Evolutionary conservation across 2,113 vertebrate genomes (phyloP).

Genomic region (Chrysemys picta): DNA sequence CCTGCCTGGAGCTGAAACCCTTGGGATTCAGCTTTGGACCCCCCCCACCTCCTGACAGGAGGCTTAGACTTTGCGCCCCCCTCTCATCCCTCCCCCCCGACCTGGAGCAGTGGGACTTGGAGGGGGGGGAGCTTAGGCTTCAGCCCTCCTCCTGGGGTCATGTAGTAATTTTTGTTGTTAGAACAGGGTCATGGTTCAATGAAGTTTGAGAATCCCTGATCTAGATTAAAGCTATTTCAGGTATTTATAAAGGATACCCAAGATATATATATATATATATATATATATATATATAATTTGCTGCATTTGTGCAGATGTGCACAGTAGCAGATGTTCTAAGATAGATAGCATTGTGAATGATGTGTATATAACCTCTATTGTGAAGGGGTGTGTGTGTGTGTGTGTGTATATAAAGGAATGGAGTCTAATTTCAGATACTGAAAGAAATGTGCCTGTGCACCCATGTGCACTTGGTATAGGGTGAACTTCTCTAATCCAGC

Average conservation of each 20-base stretch:
- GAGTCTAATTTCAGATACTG: neutral
- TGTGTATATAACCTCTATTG: neutral
- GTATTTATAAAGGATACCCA: neutral
- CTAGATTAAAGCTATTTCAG: neutral
- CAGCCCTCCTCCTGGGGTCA: too few species aligned
- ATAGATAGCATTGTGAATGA: neutral
- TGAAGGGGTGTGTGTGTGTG: neutral
- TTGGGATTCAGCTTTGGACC: too few species aligned
- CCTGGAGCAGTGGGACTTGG: too few species aligned
- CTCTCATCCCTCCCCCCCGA: too few species aligned
- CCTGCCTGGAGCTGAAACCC: too few species aligned
- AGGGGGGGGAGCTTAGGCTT: too few species aligned
- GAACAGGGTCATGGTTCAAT: too few species aligned
- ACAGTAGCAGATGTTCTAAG: neutral
- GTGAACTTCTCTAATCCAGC: too few species aligned
- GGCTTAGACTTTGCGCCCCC: too few species aligned
- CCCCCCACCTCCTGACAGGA: too few species aligned
- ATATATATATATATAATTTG: neutral
- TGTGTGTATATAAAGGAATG: neutral
- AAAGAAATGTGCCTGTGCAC: neutral
- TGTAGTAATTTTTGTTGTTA: too few species aligned
- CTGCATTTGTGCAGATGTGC: neutral
- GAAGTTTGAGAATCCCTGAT: too few species aligned
- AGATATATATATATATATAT: neutral
- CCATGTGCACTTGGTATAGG: neutral